phyloP scores from a whole-genome alignment of 1,140 invertebrate species.

The Halictus rubicundus region DNA sequence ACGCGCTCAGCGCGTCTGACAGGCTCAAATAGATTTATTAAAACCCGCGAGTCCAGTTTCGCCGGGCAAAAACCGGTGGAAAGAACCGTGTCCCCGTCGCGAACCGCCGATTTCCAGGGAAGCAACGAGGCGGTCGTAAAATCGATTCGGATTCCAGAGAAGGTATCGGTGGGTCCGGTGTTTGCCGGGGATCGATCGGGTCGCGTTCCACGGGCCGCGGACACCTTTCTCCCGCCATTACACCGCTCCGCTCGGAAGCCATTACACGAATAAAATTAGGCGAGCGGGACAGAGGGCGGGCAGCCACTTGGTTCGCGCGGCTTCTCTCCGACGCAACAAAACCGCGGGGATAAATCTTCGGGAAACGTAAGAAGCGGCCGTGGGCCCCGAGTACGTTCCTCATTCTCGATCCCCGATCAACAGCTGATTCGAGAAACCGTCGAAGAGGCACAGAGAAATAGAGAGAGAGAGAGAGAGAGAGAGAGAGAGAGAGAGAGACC shows the following conservation, averaged over 20 bases:
- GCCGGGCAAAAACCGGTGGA: too few species aligned
- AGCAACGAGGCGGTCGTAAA: not conserved
- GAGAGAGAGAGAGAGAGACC: too few species aligned
- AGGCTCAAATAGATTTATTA: too few species aligned
- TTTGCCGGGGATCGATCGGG: not conserved
- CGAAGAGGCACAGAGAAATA: not conserved
- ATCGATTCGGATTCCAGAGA: not conserved
- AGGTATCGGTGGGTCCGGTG: not conserved
- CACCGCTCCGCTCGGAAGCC: slow-evolving; percentile 32
- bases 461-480: not conserved
- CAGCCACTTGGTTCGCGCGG: not conserved
- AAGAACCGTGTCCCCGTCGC: not conserved
- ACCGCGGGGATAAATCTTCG: slow-evolving; percentile 26
- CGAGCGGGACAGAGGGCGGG: not conserved
- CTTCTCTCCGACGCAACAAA: not conserved
- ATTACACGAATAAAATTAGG: slow-evolving; percentile 44
- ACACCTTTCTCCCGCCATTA: slow-evolving; percentile 43
- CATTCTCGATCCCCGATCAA: slow-evolving; percentile 44
- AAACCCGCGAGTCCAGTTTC: too few species aligned
- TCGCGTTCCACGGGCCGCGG: not conserved
- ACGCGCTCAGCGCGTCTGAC: too few species aligned
- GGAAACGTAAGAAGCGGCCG: slow-evolving; percentile 14
- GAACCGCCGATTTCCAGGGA: not conserved
- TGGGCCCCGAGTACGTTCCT: slow-evolving; percentile 26
- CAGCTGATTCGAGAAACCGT: slow-evolving; percentile 39